Base-by-base conservation (phyloP, 2,888 invertebrate species). In the Xestia xanthographa region DNA sequence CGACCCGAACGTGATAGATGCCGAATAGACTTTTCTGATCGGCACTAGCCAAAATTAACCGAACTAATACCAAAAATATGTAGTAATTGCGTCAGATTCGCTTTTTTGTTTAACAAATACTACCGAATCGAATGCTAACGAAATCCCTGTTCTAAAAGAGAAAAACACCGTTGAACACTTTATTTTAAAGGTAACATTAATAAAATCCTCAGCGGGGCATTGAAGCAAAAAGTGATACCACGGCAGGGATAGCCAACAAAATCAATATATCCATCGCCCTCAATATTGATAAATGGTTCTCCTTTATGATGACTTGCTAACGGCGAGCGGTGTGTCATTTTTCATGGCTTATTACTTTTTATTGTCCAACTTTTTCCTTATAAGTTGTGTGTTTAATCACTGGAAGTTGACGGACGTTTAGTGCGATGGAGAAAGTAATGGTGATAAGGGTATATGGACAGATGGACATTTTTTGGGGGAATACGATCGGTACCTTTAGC, bases 261-360 rank as follows among this genome's bases (percentile, higher is more conserved):
- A 89, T 86, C 89, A 83, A 90, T 89, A 87, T 85, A 86, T 79
- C 81, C 74, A 80, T 80, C 80, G 68, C 65, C 76, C 71, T 85
- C 88, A 63, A 87, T 88, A 84, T 66, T 88, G 93, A 94, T 93
- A 91, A 92, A 93, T 93, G 92, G 87, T 77, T 77, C 78, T 88
- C 88, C 92, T 91, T 90, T 91, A 91, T 89, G 92, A 92, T 94
- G 94, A 94, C 94, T 94, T 92, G 94, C 94, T 90, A 91, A 90
- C 88, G 87, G 82, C 78, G 77, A 80, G 76, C 88, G 85, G 89
- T 91, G 90, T 93, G 91, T 83, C 84, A 88, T 88, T 87, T 87
- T 88, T 88, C 93, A 92, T 88, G 87, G 89, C 87, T 88, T 90
- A 91, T 91, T 92, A 91, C 88, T 79, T 89, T 88, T 87, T 82